These are phyloP conservation scores for Hipposideros armiger DNA, from an alignment of 2,113 vertebrate species.

Conservation along the genomic window DNA sequence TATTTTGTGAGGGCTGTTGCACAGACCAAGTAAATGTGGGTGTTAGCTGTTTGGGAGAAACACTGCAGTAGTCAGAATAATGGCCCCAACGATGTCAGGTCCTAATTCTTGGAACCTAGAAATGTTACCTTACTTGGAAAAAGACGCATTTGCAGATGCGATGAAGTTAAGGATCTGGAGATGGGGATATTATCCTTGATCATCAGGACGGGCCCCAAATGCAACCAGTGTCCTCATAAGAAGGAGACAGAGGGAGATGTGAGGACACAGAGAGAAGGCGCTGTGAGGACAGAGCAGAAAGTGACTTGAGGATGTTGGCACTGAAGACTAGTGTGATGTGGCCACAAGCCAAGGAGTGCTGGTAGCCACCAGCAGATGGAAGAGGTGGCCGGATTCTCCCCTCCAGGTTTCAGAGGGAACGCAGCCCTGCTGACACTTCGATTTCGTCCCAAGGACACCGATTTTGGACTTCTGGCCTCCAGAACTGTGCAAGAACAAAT, in stretches of 20 bases:
- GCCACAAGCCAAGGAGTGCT: neutral
- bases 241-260: neutral
- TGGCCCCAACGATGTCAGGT: neutral
- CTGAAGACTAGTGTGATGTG: accelerated
- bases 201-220: too few relatives aligned
- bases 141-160: neutral
- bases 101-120: neutral
- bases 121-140: neutral
- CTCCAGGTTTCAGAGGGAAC: accelerated
- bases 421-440: neutral
- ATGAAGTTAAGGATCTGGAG: neutral
- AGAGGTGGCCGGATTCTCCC: accelerated
- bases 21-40: accelerated
- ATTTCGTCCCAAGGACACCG: neutral
- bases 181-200: neutral
- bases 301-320: neutral
- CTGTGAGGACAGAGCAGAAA: neutral
- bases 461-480: neutral
- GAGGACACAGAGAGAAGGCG: neutral
- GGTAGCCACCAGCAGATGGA: neutral
- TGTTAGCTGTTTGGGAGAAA: neutral
- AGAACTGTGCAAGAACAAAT: neutral
- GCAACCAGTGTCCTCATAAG: neutral
- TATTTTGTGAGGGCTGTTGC: accelerated
- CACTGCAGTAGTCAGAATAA: neutral